Conservation (phyloP, 2,113 vertebrate species). For the Chamaea fasciata region DNA sequence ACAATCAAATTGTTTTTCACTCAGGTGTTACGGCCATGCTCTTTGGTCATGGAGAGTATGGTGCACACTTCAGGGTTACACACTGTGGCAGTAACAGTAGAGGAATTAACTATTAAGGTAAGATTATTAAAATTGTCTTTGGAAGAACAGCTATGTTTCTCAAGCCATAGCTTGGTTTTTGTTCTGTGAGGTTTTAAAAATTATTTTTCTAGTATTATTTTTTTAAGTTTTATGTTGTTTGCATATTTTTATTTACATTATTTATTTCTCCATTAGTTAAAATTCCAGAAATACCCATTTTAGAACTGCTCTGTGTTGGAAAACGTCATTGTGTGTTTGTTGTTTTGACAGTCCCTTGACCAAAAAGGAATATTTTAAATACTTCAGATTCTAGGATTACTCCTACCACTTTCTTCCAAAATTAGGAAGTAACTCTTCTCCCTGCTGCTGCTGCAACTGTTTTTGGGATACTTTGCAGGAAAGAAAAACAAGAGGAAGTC, state of each 20-base stretch:
- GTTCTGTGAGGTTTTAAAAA: neutral
- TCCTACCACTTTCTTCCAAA: neutral
- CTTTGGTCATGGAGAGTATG: conserved; percentile 81
- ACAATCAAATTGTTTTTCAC: neutral
- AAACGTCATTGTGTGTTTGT: neutral
- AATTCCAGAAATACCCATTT: neutral
- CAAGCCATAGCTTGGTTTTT: neutral
- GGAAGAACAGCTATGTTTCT: neutral
- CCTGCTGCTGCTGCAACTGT: neutral
- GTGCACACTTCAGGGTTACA: conserved; percentile 71
- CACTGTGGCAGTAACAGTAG: conserved; percentile 76
- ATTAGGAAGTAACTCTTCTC: neutral
- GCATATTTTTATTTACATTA: neutral
- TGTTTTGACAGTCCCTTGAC: neutral
- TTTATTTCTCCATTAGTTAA: neutral
- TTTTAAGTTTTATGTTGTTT: neutral
- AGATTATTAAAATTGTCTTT: neutral
- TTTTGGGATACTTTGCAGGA: neutral
- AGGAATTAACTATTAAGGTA: conserved; percentile 90
- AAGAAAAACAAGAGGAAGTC: neutral
- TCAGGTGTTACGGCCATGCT: conserved; percentile 89
- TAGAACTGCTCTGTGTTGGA: neutral
- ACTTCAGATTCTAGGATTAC: neutral
- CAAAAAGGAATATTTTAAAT: neutral
- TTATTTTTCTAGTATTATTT: neutral